Conservation (phyloP, 1,140 invertebrate species). For the Drosophila burlai region DNA sequence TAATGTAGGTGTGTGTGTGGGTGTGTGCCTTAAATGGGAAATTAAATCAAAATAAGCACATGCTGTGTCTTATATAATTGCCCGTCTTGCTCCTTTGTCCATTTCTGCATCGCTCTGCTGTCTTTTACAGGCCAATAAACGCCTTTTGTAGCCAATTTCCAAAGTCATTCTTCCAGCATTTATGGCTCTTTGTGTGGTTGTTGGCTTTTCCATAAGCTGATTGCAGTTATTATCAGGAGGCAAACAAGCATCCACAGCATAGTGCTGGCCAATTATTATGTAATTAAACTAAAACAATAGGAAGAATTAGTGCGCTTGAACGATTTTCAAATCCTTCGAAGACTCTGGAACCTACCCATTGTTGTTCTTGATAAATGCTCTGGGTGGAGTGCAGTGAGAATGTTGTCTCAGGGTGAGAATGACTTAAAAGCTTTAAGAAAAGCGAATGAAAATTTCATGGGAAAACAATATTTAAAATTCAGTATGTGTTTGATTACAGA, state of each 20-base stretch:
- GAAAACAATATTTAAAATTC: slow-evolving; percentile 1
- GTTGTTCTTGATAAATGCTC: slow-evolving; percentile 24
- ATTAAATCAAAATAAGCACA: slow-evolving; percentile 82
- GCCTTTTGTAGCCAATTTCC: slow-evolving; percentile 66
- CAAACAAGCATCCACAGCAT: slow-evolving; percentile 49
- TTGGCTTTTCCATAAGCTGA: slow-evolving; percentile 61
- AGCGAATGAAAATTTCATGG: not conserved
- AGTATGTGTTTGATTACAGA: not conserved
- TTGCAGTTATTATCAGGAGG: slow-evolving; percentile 66
- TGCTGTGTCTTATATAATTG: slow-evolving; percentile 66
- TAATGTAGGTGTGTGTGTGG: slow-evolving; percentile 48
- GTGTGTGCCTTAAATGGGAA: slow-evolving; percentile 63
- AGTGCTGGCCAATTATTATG: slow-evolving; percentile 74
- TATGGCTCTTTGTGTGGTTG: slow-evolving; percentile 20
- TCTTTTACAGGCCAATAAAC: slow-evolving; percentile 45
- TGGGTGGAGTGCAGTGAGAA: not conserved
- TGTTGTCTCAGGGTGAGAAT: not conserved
- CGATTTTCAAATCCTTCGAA: slow-evolving; percentile 25
- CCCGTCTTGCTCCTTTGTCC: slow-evolving; percentile 43
- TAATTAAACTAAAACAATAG: slow-evolving; percentile 82
- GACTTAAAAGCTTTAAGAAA: slow-evolving; percentile 26
- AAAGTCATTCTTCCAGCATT: slow-evolving; percentile 23
- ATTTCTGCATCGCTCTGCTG: slow-evolving; percentile 22
- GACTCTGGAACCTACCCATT: slow-evolving; percentile 7
- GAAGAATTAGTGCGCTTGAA: slow-evolving; percentile 63